Evolutionary conservation across 2,888 invertebrate species (phyloP), one percentile per base, ranked within the genome.

Genomic region (Andrena dorsata): DNA sequence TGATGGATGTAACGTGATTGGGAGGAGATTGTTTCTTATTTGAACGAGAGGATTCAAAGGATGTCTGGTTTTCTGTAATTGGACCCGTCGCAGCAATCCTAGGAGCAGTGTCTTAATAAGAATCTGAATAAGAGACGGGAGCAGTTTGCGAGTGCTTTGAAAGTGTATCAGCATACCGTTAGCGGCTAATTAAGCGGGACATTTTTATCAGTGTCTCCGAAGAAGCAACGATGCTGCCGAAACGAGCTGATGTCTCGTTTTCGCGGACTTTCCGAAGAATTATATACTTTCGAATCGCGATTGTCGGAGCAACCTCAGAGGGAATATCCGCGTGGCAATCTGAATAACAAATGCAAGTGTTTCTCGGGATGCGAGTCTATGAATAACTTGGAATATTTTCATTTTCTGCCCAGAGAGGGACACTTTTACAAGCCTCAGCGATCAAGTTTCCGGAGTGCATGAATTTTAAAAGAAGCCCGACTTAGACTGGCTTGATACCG

Each of bases 341-440:
- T 56, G 56, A 56, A 56, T 56, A 56, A 23, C 26, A 56, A 56
- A 56, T 56, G 10, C 41, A 41, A 41, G 41, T 41, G 10, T 56
- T 23, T 23, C 56, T 23, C 23, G 23, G 23, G 23, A 56, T 23
- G 23, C 56, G 8, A 26, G 23, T 56, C 56, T 23, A 23, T 56
- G 56, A 56, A 56, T 56, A 56, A 56, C 23, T 23, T 56, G 23
- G 23, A 56, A 26, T 26, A 23, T 23, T 23, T 23, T 56, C 23
- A 56, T 56, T 56, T 56, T 56, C 10, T 56, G 10, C 20, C 4
- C 56, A 56, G 51, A n/a, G 51, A 51, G 23, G 26, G 23, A 56
- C 56, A 23, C 56, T 23, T 10, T 23, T 56, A 10, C 23, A 56
- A 56, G 10, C 23, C 20, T 13, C 56, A 10, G 23, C 23, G 56